Evolutionary conservation across 2,888 invertebrate genomes (phyloP).

Genomic region (Aelia acuminata): DNA sequence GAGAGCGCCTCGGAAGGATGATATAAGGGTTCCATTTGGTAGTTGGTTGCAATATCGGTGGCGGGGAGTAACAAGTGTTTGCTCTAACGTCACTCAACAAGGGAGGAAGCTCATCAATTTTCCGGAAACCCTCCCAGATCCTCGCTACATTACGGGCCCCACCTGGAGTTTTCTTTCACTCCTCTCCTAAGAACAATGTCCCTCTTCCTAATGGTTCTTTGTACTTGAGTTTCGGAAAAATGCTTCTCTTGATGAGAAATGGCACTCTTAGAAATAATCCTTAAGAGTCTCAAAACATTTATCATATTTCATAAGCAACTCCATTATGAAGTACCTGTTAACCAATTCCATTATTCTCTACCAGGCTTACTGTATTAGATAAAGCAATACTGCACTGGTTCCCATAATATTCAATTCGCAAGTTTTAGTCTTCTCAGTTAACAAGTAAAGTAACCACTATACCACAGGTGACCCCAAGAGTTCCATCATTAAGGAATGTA

Average conservation of each 20-base stretch:
- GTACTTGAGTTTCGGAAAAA: not conserved
- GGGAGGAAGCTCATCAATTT: conserved; percentile 46
- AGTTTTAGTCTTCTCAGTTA: no score
- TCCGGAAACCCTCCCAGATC: conserved; percentile 46
- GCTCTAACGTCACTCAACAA: conserved; percentile 43
- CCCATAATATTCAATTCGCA: no score
- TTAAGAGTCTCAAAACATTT: not conserved
- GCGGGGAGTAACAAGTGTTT: conserved; percentile 43
- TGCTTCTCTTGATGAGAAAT: not conserved
- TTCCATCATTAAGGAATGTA: no score
- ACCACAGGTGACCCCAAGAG: no score
- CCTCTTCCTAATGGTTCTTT: conserved; percentile 17
- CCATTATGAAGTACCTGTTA: not conserved
- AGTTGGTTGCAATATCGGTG: conserved; percentile 45
- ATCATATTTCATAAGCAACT: not conserved
- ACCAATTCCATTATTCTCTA: no score
- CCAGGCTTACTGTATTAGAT: no score
- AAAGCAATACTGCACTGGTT: no score
- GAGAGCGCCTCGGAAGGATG: not conserved
- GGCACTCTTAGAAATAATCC: not conserved
- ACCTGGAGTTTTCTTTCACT: conserved; percentile 22
- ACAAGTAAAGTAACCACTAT: no score
- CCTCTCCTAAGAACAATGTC: conserved; percentile 39
- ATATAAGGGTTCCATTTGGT: conserved; percentile 37
- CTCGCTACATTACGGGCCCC: conserved; percentile 18